Evolutionary conservation across 2,888 invertebrate species (phyloP), one percentile per base, ranked within the genome.

Genomic region (Pomacea canaliculata): DNA sequence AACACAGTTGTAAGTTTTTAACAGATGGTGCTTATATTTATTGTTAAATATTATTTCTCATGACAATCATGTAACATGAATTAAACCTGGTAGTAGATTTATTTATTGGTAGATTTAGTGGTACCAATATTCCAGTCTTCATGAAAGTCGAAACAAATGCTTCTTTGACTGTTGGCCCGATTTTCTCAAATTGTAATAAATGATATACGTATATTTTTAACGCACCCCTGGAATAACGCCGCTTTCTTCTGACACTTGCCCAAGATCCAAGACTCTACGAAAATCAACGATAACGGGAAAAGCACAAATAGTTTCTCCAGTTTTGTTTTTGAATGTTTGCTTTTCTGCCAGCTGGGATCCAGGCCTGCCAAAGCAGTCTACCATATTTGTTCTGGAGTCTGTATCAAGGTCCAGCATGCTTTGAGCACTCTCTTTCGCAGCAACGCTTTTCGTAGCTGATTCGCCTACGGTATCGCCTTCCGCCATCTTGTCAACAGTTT

Each of bases 201-300:
- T 56, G 1, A 56, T 56, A 37, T 37, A 5, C 37, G 3, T 5
- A 37, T 37, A 56, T 16, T 56, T 56, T 56, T 16, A 4, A 56
- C 56, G n/a, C 65, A 76, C 79, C 71, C 79, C 78, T n/a, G 76
- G 71, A 63, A 76, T 78, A 19, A 79, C 77, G 8, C 78, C 78
- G n/a, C 72, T 70, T 13, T 37, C 72, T 59, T 82, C 74, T 9
- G 81, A 77, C 18, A 78, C 65, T 70, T 83, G 82, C 37, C 81
- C 83, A 23, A 86, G 80, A 73, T 86, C 85, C 62, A 88, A 27
- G 49, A 88, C 79, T 73, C 88, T 80, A 51, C 84, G 80, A 74
- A 88, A 85, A 79, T 88, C 87, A 7, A 88, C 85, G n/a, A 88
- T 81, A n/a, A 88, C 83, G 48, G 88, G 87, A 66, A 82, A 85